Base-by-base conservation (phyloP, 2,113 vertebrate species). In the Leiothrix lutea region DNA sequence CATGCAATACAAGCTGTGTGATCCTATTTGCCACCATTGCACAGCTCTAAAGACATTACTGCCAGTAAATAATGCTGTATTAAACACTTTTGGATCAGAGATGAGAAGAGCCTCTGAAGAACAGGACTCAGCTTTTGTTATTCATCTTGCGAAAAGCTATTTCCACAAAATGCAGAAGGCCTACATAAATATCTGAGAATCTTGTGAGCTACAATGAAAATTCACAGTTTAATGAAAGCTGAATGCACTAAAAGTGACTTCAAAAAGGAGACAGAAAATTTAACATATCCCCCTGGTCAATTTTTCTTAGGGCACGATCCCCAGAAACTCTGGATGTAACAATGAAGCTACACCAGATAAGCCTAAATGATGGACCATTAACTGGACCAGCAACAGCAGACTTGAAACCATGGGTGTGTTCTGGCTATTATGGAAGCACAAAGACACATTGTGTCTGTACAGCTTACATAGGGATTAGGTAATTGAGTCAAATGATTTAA, bases 401-500 rank as follows among this genome's bases (percentile, higher is more conserved):
- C 14, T 15, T 70, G 47, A 92, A 96, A 48, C 13, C 44, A 26
- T 36, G 24, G 0, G 5, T 60, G 36, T 48, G 77, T 53, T 71
- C 31, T 44, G 42, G 35, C 18, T 50, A 44, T 26, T 19, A 33
- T 2, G 15, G 62, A 81, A 90, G 29, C 38, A 91, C 45, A 96
- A 89, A 67, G 74, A 87, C 48, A 82, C 33, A 65, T 19, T 86
- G 58, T 92, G 21, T 69, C 58, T 7, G 0, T 38, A 60, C 7
- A 19, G 38, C 35, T 96, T 83, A 92, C 35, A 62, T 0, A 70
- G 38, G 50, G 81, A 88, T 93, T 95, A 96, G 62, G 56, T 91
- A 95, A 93, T 80, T 70, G 47, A 94, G 24, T 90, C 42, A 89
- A 89, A 92, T 73, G 5, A 95, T 83, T 95, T 83, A 83, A 90